These are phyloP conservation scores for Calliopsis andreniformis DNA, from an alignment of 1,140 invertebrate species.

Conservation along the genomic window DNA sequence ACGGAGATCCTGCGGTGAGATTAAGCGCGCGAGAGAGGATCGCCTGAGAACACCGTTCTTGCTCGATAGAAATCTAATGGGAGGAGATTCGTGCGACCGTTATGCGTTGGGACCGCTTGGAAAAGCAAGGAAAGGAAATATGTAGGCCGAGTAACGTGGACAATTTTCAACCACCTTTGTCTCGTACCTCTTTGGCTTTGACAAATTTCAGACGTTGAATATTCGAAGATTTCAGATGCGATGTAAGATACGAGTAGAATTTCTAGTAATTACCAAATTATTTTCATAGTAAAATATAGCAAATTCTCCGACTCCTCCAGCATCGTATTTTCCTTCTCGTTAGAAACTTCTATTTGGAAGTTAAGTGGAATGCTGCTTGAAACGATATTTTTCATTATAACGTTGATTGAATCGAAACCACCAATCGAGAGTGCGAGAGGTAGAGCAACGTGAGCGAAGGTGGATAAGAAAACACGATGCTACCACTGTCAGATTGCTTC, in stretches of 20 bases:
- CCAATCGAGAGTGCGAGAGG: neutral
- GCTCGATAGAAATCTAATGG: slow-evolving; percentile 42
- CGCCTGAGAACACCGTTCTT: slow-evolving; percentile 32
- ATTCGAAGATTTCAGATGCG: no score
- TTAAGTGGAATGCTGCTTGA: slow-evolving; percentile 28
- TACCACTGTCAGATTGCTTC: neutral
- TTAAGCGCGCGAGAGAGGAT: slow-evolving; percentile 63
- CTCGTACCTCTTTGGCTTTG: no score
- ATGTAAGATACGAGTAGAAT: no score
- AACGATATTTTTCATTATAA: slow-evolving; percentile 39
- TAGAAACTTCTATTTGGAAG: slow-evolving; percentile 3
- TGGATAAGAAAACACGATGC: neutral
- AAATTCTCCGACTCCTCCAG: neutral
- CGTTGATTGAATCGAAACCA: slow-evolving; percentile 30
- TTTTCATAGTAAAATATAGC: no score
- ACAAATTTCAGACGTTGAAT: no score
- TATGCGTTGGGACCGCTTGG: neutral
- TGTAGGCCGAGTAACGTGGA: no score
- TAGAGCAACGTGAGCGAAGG: neutral
- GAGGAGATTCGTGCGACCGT: neutral
- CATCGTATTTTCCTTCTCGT: slow-evolving; percentile 10
- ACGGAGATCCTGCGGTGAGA: slow-evolving; percentile 69
- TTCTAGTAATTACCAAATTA: no score
- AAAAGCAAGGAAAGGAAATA: neutral
- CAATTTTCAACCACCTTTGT: no score